Conservation (phyloP, 2,797 vertebrate species). For the Aldrovandia affinis region DNA sequence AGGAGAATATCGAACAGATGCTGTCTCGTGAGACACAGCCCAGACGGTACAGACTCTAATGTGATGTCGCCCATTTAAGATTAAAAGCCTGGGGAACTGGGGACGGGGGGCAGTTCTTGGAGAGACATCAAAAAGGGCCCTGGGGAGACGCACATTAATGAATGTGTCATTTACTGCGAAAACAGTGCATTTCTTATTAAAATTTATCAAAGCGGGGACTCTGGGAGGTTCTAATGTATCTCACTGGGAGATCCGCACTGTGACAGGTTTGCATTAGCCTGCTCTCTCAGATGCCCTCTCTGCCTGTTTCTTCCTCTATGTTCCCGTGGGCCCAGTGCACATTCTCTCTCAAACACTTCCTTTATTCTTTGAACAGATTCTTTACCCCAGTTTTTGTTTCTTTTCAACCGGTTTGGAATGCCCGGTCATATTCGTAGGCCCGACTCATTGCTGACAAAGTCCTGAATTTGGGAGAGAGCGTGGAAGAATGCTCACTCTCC, state of each 20-base stretch:
- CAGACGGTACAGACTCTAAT: not conserved
- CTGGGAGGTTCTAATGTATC: not conserved
- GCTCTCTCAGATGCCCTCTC: not conserved
- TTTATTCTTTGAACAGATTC: not conserved
- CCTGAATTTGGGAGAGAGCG: too few relatives aligned
- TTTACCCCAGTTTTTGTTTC: not conserved
- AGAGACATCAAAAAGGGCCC: slow-evolving; percentile 1
- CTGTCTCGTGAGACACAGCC: not conserved
- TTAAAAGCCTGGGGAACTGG: slow-evolving; percentile 8
- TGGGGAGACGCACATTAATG: slow-evolving; percentile 14
- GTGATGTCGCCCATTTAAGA: not conserved
- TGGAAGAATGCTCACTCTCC: too few relatives aligned
- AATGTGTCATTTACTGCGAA: slow-evolving; percentile 1
- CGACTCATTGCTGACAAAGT: not conserved
- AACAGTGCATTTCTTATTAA: not conserved
- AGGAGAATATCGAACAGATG: slow-evolving; percentile 3
- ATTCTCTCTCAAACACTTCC: not conserved
- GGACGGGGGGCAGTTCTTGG: slow-evolving; percentile 10
- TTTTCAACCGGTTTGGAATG: not conserved
- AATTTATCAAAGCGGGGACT: not conserved
- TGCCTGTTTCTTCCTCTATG: not conserved
- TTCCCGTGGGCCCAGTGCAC: not conserved
- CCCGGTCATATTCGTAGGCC: not conserved
- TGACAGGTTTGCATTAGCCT: not conserved
- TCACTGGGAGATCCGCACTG: not conserved